phyloP scores from a whole-genome alignment of 2,888 invertebrate species.

The Petrolisthes cinctipes region DNA sequence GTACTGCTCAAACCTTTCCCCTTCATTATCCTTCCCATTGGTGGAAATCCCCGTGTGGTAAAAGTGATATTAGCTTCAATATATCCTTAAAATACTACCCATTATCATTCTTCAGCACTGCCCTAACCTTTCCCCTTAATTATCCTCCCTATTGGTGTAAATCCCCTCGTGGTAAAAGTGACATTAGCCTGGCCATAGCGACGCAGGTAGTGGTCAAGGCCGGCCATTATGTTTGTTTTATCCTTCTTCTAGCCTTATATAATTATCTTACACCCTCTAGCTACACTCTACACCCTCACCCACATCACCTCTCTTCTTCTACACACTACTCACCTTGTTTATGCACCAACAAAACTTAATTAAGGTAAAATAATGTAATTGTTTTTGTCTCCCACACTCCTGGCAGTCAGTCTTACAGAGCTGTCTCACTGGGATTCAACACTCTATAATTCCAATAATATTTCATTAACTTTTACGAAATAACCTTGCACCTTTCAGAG shows the following conservation, averaged over 20 bases:
- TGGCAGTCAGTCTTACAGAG: conserved; percentile 22
- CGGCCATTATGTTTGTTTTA: conserved; percentile 8
- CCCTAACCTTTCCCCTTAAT: neutral
- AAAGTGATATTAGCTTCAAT: neutral
- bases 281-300: neutral
- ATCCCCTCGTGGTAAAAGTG: neutral
- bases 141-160: too few relatives aligned
- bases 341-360: conserved; percentile 37
- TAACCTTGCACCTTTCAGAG: too few relatives aligned
- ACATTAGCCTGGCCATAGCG: conserved; percentile 25
- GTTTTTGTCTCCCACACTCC: conserved; percentile 51
- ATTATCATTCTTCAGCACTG: neutral
- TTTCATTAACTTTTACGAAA: conserved; percentile 2
- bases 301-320: neutral
- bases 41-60: too few relatives aligned
- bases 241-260: neutral
- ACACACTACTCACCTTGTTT: conserved; percentile 28
- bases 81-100: neutral
- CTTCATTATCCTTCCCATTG: too few relatives aligned
- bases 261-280: neutral
- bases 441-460: conserved; percentile 48
- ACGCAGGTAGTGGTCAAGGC: conserved; percentile 29
- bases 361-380: conserved; percentile 50
- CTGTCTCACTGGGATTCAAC: conserved; percentile 36
- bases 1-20: too few relatives aligned